Base-by-base conservation (phyloP, 64 coral and sea anemone species). In the Montipora capricornis region DNA sequence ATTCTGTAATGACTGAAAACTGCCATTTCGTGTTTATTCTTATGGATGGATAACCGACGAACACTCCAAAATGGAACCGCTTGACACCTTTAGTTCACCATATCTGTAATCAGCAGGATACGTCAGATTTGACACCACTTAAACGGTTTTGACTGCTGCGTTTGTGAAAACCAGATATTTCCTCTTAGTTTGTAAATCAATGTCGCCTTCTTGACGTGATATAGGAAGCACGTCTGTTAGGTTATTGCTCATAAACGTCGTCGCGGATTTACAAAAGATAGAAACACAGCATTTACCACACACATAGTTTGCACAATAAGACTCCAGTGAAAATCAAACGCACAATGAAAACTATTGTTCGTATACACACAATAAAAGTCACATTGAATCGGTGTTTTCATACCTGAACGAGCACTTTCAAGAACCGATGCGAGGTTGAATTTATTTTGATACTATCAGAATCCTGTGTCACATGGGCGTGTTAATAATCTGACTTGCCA, bases 371-470 rank as follows among this genome's bases (percentile, higher is more conserved):
- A 85, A 70, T 71, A 86, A 86, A 86, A 86, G 20, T 86, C 64
- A 86, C 82, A 86, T 71, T 71, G 20, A 82, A 73, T 7, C 44
- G 82, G 22, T 71, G 11, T 9, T 14, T 86, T 71, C 82, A 86
- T 86, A 86, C 16, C 16, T 50, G 82, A 49, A 50, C 66, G 66
- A 20, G 2, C 82, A 86, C 82, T 86, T 73, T 68, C 82, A 86
- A 67, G 71, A 50, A 73, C 62, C 22, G 64, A 73, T 46, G 17
- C 82, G 67, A 48, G 47, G 45, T 13, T 86, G 67, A 86, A 86
- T 86, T 69, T 86, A 86, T 86, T 86, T 86, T 68, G 82, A 86
- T 86, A 64, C 19, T 86, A 86, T 86, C 82, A 8, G 82, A 71
- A 14, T 45, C 46, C 16, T 16, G 66, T 86, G 71, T 86, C 82